These are phyloP conservation scores for Ceratosolen fusciceps DNA, from an alignment of 1,140 invertebrate species.

Conservation along the genomic window DNA sequence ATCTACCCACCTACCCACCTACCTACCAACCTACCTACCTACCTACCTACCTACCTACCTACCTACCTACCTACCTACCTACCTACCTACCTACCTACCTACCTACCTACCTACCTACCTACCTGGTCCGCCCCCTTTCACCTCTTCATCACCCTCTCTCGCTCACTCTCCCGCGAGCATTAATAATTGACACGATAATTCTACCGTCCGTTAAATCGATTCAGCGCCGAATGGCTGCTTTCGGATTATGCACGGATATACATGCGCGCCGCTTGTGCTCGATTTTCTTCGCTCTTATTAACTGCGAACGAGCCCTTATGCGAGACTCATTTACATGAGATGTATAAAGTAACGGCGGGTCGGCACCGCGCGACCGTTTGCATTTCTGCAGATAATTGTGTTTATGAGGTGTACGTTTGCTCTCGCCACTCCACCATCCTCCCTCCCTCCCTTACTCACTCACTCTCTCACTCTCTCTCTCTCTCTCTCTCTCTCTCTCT, in stretches of 20 bases:
- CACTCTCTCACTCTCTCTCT: slow-evolving; percentile 13
- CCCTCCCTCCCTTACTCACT: not conserved
- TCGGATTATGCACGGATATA: slow-evolving; percentile 38
- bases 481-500: not conserved
- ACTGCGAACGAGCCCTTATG: slow-evolving; percentile 44
- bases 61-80: not conserved
- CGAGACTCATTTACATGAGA: slow-evolving; percentile 46
- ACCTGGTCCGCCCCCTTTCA: too few species aligned
- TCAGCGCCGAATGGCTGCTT: slow-evolving; percentile 18
- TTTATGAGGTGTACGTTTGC: slow-evolving; percentile 42
- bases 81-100: slow-evolving; percentile 6
- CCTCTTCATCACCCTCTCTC: slow-evolving; percentile 2
- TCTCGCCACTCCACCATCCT: too few species aligned
- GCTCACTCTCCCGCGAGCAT: slow-evolving; percentile 50
- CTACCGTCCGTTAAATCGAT: slow-evolving; percentile 50
- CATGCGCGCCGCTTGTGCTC: not conserved
- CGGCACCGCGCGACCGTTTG: slow-evolving; percentile 12
- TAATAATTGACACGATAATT: slow-evolving; percentile 59
- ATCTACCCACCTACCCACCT: not conserved
- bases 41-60: not conserved
- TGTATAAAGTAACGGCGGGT: slow-evolving; percentile 38
- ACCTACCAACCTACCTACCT: slow-evolving; percentile 8
- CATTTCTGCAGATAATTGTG: slow-evolving; percentile 49
- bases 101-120: not conserved
- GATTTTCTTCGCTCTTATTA: slow-evolving; percentile 50